Evolutionary conservation across 2,888 invertebrate species (phyloP), one percentile per base, ranked within the genome.

Genomic region (Plebejus melissa): DNA sequence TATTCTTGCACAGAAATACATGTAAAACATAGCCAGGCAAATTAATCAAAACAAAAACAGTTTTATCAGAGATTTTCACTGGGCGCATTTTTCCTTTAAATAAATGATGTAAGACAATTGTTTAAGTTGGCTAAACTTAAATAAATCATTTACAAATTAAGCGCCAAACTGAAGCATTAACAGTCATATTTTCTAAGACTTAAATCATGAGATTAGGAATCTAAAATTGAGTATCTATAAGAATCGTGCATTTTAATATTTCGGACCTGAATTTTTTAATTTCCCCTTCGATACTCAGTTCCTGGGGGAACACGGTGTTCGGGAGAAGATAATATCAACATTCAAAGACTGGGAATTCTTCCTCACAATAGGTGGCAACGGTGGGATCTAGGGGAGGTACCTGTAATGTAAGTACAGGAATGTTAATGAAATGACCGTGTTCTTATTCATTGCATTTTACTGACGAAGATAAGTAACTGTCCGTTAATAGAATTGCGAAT

Each of bases 341-440:
- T 76, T 80, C 81, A 81, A 82, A 82, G 78, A 22, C 22, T 22
- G 22, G 22, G 22, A 22, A 22, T 22, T 22, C 22, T 22, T 22
- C 77, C 80, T 82, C 79, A 83, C 82, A 82, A 82, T 79, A 80
- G 79, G 5, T 32, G 65, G 32, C 16, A 65, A 13, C 36, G 65
- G 65, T 36, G 65, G 65, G 65, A 32, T 11, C 5, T 1, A 13
- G 13, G 32, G 80, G 81, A 82, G 82, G 83, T 85, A 86, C 86
- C 87, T 85, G 84, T 82, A 87, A 86, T 83, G 84, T 82, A 87
- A 86, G 83, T 82, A 80, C 81, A 80, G 79, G 78, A 82, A 80
- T 77, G 74, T 76, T 77, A 77, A 77, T 77, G 77, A 74, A 77
- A 76, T 76, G 60, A 41, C 22, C 22, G 71, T 71, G 46, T 71